phyloP scores from a whole-genome alignment of 2,888 invertebrate genomes.

The Lypha dubia region DNA sequence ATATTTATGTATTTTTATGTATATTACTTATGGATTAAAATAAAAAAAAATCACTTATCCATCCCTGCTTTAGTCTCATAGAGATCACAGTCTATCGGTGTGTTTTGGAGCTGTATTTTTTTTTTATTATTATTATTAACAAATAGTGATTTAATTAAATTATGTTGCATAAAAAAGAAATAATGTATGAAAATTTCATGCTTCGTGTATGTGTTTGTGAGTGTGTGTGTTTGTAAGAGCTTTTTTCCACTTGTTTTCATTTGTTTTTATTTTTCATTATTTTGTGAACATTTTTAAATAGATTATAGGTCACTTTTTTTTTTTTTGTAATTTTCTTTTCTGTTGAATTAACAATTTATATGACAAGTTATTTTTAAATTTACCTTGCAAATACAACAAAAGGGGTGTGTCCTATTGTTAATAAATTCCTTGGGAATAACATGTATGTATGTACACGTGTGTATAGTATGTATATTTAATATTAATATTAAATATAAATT shows the following conservation, averaged over 20 bases:
- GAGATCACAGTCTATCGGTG: not conserved
- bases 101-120: constrained; percentile 4
- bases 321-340: constrained; percentile 5
- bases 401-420: constrained; percentile 33
- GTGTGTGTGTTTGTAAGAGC: constrained; percentile 3
- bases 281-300: constrained; percentile 49
- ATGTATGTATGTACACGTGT: too few relatives aligned
- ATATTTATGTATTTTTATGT: too few relatives aligned
- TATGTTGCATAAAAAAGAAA: constrained; percentile 62
- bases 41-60: not conserved
- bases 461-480: constrained; percentile 35
- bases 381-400: constrained; percentile 6
- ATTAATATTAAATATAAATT: constrained; percentile 45
- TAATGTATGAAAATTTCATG: constrained; percentile 35
- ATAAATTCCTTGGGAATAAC: constrained; percentile 58
- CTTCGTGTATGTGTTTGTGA: constrained; percentile 7
- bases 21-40: too few relatives aligned
- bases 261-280: not conserved
- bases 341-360: constrained; percentile 51
- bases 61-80: constrained; percentile 7
- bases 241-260: constrained; percentile 18
- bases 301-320: too few relatives aligned
- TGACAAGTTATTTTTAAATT: constrained; percentile 52
- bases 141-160: constrained; percentile 70
- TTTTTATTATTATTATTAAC: constrained; percentile 49